Base-by-base conservation (phyloP, 1,140 invertebrate species). In the Caenorhabditis remanei region DNA sequence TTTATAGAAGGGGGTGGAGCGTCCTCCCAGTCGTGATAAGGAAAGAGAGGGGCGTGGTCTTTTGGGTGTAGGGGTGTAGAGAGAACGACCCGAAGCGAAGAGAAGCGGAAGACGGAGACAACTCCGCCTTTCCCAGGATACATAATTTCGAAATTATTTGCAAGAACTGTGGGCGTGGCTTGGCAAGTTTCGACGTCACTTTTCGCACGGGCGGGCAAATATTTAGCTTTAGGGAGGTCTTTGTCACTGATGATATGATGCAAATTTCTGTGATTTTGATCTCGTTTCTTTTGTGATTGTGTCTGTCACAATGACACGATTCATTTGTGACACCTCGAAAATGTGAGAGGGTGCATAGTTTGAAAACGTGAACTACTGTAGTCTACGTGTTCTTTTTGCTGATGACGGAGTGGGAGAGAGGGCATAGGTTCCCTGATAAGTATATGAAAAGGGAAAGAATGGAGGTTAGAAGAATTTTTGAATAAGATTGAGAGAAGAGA, bases 261-360 rank as follows among this genome's bases (percentile, higher is more conserved):
- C 71, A 79, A 79, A 79, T 79, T 79, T 79, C 46, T 79, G 71
- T 79, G 71, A 50, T 79, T 79, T 79, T 53, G 46, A 24, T 79
- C 46, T 79, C 6, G 9, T 46, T 16, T 71, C 8, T 71, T n/a
- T 9, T 71, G 32, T 32, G 32, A 32, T 32, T 32, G 32, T 32
- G 32, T 21, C 32, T 46, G 67, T 21, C 16, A 58, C 56, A 58
- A 24, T 32, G 21, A 63, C 21, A 63, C 61, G 32, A 32, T 32
- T 32, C 32, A 32, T 1, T 32, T 32, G 32, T 32, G 32, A 32
- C 32, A 32, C 32, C 32, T 32, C 2, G 32, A 32, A 2, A 32
- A 32, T 32, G 32, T 19, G 13, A 16, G 11, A 46, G 24, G 24
- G 71, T 79, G n/a, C 71, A 79, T 50, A 50, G 46, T 79, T 79